Conservation (phyloP, 2,888 invertebrate genomes). For the Chalcis sispes region DNA sequence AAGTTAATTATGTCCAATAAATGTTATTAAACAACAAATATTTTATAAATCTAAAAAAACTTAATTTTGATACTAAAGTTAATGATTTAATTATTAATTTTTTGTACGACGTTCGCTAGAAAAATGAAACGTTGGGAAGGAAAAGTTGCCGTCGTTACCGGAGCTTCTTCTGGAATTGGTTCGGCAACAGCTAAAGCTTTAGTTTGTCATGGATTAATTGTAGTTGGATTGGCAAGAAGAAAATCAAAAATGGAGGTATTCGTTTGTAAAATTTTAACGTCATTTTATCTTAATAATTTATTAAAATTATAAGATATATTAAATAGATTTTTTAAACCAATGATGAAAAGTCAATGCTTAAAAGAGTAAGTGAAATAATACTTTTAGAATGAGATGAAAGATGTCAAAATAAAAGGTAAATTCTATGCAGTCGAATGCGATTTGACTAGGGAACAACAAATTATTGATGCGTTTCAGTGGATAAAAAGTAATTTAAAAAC, state of each 20-base stretch:
- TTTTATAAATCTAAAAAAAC: too few relatives aligned
- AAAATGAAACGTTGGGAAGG: slow-evolving; percentile 80
- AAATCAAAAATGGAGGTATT: slow-evolving; percentile 74
- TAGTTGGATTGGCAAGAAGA: slow-evolving; percentile 78
- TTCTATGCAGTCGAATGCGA: slow-evolving; percentile 71
- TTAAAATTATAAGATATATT: not conserved
- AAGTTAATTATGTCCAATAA: too few relatives aligned
- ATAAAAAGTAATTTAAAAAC: slow-evolving; percentile 68
- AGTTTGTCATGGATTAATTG: slow-evolving; percentile 77
- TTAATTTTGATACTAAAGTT: too few relatives aligned
- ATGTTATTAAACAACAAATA: too few relatives aligned
- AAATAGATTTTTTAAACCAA: too few relatives aligned
- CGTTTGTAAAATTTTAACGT: not conserved
- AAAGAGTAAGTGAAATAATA: not conserved
- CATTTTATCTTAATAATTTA: not conserved
- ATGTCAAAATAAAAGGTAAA: slow-evolving; percentile 62
- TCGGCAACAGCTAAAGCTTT: slow-evolving; percentile 76
- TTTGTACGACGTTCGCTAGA: too few relatives aligned
- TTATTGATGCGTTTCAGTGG: slow-evolving; percentile 68
- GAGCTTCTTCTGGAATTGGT: slow-evolving; percentile 82
- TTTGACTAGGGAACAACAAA: slow-evolving; percentile 67
- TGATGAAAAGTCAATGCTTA: not conserved
- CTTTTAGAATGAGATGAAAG: slow-evolving; percentile 54
- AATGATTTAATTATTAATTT: not conserved
- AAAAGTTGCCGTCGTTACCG: slow-evolving; percentile 81